phyloP scores from a whole-genome alignment of 2,113 vertebrate genomes.

The Meriones unguiculatus region DNA sequence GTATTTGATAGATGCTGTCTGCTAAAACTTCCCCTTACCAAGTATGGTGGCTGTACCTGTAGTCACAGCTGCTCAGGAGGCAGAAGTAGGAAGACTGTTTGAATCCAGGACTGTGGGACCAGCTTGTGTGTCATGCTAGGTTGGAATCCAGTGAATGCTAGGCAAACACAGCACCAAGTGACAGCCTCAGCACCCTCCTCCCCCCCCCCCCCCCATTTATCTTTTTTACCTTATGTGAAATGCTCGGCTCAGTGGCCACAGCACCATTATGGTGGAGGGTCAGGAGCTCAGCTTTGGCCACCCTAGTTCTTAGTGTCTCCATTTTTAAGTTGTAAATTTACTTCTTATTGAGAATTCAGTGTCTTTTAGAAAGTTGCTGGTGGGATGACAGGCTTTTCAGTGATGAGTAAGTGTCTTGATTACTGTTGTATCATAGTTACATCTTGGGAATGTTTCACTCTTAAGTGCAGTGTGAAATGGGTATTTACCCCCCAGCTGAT shows the following conservation, averaged over 20 bases:
- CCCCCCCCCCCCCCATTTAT: fast-evolving
- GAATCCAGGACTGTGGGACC: not conserved
- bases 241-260: too few species aligned
- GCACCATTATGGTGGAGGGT: not conserved
- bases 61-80: not conserved
- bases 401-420: constrained; percentile 18
- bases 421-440: not conserved
- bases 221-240: not conserved
- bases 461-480: not conserved
- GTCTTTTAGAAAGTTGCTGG: not conserved
- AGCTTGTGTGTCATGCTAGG: not conserved
- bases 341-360: constrained; percentile 22
- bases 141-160: not conserved
- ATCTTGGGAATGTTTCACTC: not conserved
- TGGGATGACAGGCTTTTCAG: not conserved
- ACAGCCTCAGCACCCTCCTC: not conserved
- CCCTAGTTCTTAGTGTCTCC: not conserved
- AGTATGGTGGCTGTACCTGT: not conserved
- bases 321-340: not conserved
- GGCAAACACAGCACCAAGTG: not conserved
- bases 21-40: not conserved
- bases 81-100: not conserved
- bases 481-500: not conserved
- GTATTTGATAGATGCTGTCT: not conserved
- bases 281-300: not conserved